Base-by-base conservation (phyloP, 2,888 invertebrate species). In the Ichneumoninae sp. region DNA sequence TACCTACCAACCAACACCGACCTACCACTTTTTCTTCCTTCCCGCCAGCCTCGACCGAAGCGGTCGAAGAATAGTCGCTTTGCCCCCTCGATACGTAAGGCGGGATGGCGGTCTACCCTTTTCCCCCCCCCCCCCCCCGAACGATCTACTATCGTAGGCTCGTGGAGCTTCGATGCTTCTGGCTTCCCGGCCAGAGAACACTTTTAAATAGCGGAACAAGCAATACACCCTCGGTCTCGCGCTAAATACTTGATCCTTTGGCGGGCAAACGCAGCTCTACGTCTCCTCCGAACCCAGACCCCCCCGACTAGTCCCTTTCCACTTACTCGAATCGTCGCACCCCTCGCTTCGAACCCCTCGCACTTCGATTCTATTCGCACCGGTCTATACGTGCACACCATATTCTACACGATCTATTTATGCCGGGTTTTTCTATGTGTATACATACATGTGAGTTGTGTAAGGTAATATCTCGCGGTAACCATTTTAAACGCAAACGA, bases 201-300 rank as follows among this genome's bases (percentile, higher is more conserved):
- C 91, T 91, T 90, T 91, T 90, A 91, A 91, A 91, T 89, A 90
- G 91, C 90, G 90, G 89, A 90, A 91, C 90, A 91, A 91, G 91
- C 91, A 89, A 90, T 91, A 89, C 87, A 85, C 76, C 86, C 86
- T 87, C 86, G 84, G 80, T 85, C 84, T 86, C 86, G 75, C 60
- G 88, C 87, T 89, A 89, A 87, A 90, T 90, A 89, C 90, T 90
- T 90, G 80, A 84, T 84, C 83, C 69, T 70, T 76, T 80, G 83
- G 80, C 83, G 75, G 33, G 80, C 70, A 57, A 52, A 69, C 52
- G 40, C 47, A 60, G 30, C 52, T 33, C 74, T 69, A 66, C 50
- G 44, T 62, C 87, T 57, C 44, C 85, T 83, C 54, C 44, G 3
- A 47, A 4, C 52, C 50, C 80, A 70, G 19, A 40, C 50, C 66